Evolutionary conservation across 2,888 invertebrate genomes (phyloP).

Genomic region (Agriopis leucophaearia): DNA sequence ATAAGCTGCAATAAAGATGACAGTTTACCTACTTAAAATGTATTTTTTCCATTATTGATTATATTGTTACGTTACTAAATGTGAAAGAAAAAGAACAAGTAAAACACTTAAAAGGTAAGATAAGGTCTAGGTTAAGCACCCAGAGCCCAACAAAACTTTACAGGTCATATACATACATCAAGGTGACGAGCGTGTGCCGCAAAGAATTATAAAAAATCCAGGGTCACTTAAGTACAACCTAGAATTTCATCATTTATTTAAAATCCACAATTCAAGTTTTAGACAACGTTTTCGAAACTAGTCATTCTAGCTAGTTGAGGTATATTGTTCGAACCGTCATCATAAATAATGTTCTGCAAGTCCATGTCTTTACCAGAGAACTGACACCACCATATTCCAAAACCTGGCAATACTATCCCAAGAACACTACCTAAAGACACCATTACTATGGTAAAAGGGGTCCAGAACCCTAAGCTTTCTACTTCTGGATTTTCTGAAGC

Average conservation of each 20-base stretch:
- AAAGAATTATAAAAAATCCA: too few relatives aligned
- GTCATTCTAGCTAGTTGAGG: conserved; percentile 35
- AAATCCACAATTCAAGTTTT: neutral
- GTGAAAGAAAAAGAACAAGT: too few relatives aligned
- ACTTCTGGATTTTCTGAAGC: conserved; percentile 16
- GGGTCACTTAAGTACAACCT: too few relatives aligned
- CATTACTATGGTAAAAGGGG: conserved; percentile 17
- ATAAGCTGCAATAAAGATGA: too few relatives aligned
- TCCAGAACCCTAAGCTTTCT: conserved; percentile 5
- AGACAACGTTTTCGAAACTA: conserved; percentile 22
- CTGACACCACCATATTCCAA: conserved; percentile 21
- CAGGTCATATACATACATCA: too few relatives aligned
- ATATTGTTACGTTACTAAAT: too few relatives aligned
- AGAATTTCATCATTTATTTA: neutral
- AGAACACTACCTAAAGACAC: conserved; percentile 10
- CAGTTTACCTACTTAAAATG: too few relatives aligned
- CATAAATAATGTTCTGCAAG: conserved; percentile 32
- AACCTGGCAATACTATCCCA: conserved; percentile 8
- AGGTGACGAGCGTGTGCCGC: too few relatives aligned
- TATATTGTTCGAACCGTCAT: conserved; percentile 32
- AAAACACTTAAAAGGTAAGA: too few relatives aligned
- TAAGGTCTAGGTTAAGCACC: too few relatives aligned
- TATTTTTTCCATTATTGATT: too few relatives aligned
- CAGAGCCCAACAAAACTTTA: too few relatives aligned
- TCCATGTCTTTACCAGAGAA: conserved; percentile 12